These are phyloP conservation scores for Temnothorax nylanderi DNA, from an alignment of 1,140 invertebrate species.

Conservation along the genomic window DNA sequence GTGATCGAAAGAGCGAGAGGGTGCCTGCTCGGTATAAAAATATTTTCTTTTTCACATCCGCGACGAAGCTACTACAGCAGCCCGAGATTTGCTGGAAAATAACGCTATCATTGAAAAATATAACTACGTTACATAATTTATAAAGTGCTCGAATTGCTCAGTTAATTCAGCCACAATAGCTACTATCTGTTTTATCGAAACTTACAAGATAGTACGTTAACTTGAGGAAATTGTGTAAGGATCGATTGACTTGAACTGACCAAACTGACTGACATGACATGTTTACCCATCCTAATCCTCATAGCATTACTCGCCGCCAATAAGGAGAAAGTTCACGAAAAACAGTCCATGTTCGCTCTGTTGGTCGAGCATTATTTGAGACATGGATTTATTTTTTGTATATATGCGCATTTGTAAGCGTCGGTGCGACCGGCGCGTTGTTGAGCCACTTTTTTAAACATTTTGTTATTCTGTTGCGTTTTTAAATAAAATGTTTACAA, in stretches of 20 bases:
- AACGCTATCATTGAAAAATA: not conserved
- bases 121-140: not conserved
- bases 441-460: constrained; percentile 51
- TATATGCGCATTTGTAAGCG: constrained; percentile 52
- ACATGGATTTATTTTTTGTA: constrained; percentile 45
- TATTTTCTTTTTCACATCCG: not conserved
- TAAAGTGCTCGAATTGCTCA: not conserved
- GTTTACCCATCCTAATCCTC: not conserved
- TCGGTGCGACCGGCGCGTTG: not conserved
- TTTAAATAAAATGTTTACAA: constrained; percentile 72
- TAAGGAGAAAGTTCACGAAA: constrained; percentile 34
- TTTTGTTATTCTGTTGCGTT: constrained; percentile 63
- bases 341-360: constrained; percentile 15
- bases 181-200: not conserved
- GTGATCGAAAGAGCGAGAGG: not conserved
- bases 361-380: not conserved
- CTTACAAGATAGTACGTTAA: not conserved
- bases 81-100: not conserved
- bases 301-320: not conserved
- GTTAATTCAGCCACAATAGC: not conserved
- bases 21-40: not conserved
- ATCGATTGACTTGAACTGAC: not conserved
- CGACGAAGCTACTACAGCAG: not conserved
- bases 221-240: not conserved
- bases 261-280: not conserved